Evolutionary conservation across 2,888 invertebrate genomes (phyloP).

Genomic region (Hanleya hanleyi): DNA sequence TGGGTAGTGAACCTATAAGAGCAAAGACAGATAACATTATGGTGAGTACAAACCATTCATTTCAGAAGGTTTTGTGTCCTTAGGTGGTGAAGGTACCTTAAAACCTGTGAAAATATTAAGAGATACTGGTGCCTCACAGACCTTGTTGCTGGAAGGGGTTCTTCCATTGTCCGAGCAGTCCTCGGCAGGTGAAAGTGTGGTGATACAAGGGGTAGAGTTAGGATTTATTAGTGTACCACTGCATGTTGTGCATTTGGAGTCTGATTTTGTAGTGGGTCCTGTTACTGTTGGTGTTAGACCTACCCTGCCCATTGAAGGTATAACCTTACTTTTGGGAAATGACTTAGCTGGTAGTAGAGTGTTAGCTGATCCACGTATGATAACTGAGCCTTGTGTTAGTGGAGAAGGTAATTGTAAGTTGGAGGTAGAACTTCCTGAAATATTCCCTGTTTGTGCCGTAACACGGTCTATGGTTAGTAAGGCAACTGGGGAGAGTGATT

Average conservation of each 20-base stretch:
- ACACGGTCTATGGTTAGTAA: not conserved
- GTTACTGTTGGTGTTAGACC: slow-evolving; percentile 30
- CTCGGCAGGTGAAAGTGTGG: slow-evolving; percentile 23
- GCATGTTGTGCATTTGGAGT: slow-evolving; percentile 22
- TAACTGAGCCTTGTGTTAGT: not conserved
- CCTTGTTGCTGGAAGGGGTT: slow-evolving; percentile 29
- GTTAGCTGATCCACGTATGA: slow-evolving; percentile 11
- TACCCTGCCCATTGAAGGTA: slow-evolving; percentile 28
- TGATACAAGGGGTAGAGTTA: slow-evolving; percentile 34
- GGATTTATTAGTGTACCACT: slow-evolving; percentile 29
- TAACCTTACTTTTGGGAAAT: slow-evolving; percentile 33
- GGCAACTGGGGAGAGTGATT: not conserved
- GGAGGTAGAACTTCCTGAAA: slow-evolving; percentile 1
- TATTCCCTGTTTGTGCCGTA: slow-evolving; percentile 14
- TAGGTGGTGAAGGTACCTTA: not conserved
- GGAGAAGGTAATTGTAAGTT: not conserved
- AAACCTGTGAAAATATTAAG: slow-evolving; percentile 26
- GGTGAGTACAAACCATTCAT: slow-evolving; percentile 31
- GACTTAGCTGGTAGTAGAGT: slow-evolving; percentile 30
- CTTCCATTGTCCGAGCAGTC: slow-evolving; percentile 26
- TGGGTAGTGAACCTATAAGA: not conserved
- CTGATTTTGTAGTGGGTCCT: slow-evolving; percentile 28
- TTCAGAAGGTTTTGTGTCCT: slow-evolving; percentile 33
- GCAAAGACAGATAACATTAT: slow-evolving; percentile 13
- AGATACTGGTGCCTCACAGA: slow-evolving; percentile 38